phyloP scores from a whole-genome alignment of 2,113 vertebrate species.

The Phrynosoma platyrhinos region DNA sequence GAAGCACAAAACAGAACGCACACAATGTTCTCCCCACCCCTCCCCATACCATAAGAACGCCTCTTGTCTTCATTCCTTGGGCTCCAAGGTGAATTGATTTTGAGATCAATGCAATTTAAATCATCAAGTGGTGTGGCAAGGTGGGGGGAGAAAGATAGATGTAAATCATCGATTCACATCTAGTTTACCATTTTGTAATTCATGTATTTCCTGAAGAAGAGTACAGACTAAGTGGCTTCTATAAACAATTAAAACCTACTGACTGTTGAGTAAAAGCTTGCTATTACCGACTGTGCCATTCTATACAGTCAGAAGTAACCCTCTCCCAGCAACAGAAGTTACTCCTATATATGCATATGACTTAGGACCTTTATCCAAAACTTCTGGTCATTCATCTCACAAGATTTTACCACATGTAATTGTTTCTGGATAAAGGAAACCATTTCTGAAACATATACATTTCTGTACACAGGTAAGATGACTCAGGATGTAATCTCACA shows the following conservation, averaged over 20 bases:
- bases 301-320: not conserved
- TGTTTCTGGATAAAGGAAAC: not conserved
- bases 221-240: not conserved
- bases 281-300: not conserved
- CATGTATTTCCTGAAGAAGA: not conserved
- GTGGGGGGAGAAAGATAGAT: not conserved
- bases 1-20: not conserved
- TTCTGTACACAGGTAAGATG: not conserved
- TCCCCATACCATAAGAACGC: not conserved
- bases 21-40: no score
- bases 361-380: not conserved
- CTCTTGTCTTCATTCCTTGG: not conserved
- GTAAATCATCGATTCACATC: conserved; percentile 1
- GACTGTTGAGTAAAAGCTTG: not conserved
- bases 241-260: not conserved
- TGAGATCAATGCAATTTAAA: not conserved
- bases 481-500: not conserved
- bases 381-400: not conserved
- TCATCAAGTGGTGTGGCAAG: not conserved
- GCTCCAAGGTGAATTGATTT: not conserved
- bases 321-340: not conserved
- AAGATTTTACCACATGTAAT: not conserved
- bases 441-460: not conserved
- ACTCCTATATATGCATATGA: not conserved
- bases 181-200: not conserved